These are phyloP conservation scores for Acipenser transmontanus DNA, from an alignment of 2,797 vertebrate genomes.

Conservation along the genomic window DNA sequence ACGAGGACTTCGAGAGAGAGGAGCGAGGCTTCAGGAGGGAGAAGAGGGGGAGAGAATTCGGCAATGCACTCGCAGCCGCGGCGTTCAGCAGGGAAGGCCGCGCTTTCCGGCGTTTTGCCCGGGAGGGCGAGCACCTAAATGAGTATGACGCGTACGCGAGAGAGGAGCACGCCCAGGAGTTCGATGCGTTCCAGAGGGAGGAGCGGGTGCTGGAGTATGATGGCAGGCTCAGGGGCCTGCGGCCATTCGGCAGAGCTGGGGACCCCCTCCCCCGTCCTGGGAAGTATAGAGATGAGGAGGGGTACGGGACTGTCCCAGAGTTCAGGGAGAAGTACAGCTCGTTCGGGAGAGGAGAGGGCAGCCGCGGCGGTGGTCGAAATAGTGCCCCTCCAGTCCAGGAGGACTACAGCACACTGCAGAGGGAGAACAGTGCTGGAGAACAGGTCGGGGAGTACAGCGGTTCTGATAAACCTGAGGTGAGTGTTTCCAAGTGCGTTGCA, in stretches of 20 bases:
- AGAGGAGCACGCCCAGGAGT: not conserved
- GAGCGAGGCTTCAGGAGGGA: constrained; percentile 32
- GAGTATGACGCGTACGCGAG: constrained; percentile 19
- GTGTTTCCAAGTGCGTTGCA: too few relatives aligned
- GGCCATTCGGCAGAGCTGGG: not conserved
- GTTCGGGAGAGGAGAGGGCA: constrained; percentile 23
- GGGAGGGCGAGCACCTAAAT: constrained; percentile 38
- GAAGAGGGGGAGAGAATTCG: constrained; percentile 21
- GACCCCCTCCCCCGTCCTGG: constrained; percentile 8
- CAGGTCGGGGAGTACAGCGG: constrained; percentile 32
- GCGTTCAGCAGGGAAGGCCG: too few relatives aligned
- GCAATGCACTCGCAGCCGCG: too few relatives aligned
- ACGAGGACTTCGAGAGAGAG: constrained; percentile 42
- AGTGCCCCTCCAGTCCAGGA: constrained; percentile 37
- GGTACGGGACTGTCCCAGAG: constrained; percentile 18
- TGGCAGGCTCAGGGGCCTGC: too few relatives aligned
- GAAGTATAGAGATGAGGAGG: constrained; percentile 42
- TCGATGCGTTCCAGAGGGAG: constrained; percentile 34
- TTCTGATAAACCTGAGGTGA: too few relatives aligned
- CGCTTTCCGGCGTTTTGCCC: constrained; percentile 11
- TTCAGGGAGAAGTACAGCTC: constrained; percentile 42
- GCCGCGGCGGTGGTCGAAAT: constrained; percentile 27
- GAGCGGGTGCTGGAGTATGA: constrained; percentile 26
- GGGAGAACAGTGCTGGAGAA: constrained; percentile 48
- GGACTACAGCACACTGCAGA: constrained; percentile 29